These are phyloP conservation scores for Phaonia tiefii DNA, from an alignment of 2,888 invertebrate species.

Conservation along the genomic window DNA sequence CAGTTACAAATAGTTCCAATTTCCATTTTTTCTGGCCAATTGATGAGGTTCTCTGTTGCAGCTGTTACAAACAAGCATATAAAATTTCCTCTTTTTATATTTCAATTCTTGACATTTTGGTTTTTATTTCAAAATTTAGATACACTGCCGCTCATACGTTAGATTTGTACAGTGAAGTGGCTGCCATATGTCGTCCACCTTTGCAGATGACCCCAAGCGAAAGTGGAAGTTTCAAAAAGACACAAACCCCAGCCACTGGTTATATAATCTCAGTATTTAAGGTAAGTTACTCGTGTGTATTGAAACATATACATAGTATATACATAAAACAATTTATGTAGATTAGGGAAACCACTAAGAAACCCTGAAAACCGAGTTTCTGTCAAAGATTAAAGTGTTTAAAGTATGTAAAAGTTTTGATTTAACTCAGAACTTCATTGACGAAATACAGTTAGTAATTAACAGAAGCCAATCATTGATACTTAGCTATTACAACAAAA, in stretches of 20 bases:
- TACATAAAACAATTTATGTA: not conserved
- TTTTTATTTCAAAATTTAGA: constrained; percentile 76
- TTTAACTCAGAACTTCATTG: no score
- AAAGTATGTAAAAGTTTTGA: no score
- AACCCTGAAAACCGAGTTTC: no score
- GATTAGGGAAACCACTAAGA: no score
- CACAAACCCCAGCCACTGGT: constrained; percentile 90
- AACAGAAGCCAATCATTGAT: no score
- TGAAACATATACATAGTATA: no score
- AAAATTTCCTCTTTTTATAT: not conserved
- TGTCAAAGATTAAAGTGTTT: no score
- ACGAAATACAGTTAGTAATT: no score
- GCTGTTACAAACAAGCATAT: not conserved
- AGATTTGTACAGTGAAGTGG: constrained; percentile 94
- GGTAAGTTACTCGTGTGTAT: constrained; percentile 78
- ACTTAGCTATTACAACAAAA: no score
- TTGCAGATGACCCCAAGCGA: constrained; percentile 85
- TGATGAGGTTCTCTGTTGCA: constrained; percentile 11
- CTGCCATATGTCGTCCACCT: constrained; percentile 94
- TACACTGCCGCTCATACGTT: constrained; percentile 94
- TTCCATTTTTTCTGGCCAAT: constrained; percentile 9
- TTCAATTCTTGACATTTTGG: not conserved
- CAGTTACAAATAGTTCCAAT: not conserved
- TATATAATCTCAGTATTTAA: constrained; percentile 96
- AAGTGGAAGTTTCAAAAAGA: constrained; percentile 88